Evolutionary conservation across 2,888 invertebrate genomes (phyloP), one percentile per base, ranked within the genome.

Genomic region (Ichneumon xanthorius): DNA sequence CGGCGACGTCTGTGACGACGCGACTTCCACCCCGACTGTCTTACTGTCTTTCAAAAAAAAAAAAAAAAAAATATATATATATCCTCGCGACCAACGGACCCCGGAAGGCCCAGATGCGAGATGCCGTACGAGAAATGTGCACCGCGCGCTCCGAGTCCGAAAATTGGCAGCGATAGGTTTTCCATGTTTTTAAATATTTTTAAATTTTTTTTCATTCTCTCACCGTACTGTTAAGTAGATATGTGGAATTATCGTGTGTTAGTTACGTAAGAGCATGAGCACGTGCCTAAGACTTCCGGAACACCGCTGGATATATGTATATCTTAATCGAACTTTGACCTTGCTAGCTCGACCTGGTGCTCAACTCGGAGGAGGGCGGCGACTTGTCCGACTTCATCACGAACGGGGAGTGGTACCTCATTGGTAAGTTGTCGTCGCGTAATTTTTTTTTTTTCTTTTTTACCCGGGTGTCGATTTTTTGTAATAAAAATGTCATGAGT

Each of bases 351-450:
- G 98, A 99, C 96, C 97, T 99, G 95, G 96, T 97, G 95, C 97
- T 99, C 94, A 98, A 99, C 95, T 98, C 98, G 93, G 97, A 98
- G 94, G 96, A 96, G 91, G 98, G 98, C 90, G 99, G 99, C 90
- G 99, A 99, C 95, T 96, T 98, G 92, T 97, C 98, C 92, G 98
- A 98, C 95, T 99, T 99, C 96, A 99, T 99, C 94, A 97, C 98
- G 92, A 99, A 99, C 94, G 99, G 99, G 92, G 99, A 99, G 95
- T 99, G 99, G 99, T 98, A 99, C 95, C 96, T 99, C 93, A 97
- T 99, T 95, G 99, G 99, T 99, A 95, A 96, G 97, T 94, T 90
- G 14, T 16, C 14, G 14, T 14, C 14, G 45, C 14, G 16, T 16
- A 3, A 16, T 16, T 45, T 45, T 14, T 45, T 45, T 45, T 45